A percentile compares a stretch with the other conserved stretches of the same genome.
Evolutionary conservation across 2,888 invertebrate genomes (phyloP).

Genomic region (Diarsia mendica): DNA sequence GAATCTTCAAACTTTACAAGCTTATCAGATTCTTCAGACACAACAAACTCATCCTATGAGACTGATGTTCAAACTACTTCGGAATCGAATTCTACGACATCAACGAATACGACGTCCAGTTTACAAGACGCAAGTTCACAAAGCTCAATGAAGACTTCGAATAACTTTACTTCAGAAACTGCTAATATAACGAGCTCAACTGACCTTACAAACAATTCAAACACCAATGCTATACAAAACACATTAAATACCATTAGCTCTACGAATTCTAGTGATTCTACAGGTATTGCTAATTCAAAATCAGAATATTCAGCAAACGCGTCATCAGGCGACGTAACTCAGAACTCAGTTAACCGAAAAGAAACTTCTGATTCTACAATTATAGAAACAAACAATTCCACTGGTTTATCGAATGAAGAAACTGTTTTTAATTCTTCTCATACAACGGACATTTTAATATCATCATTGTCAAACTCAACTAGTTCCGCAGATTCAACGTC

Average conservation of each 20-base stretch:
- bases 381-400: slow-evolving; percentile 7
- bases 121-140: background rate
- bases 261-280: slow-evolving; percentile 39
- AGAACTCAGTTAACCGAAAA: slow-evolving; percentile 21
- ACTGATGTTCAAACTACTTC: slow-evolving; percentile 11
- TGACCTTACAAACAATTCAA: slow-evolving; percentile 18
- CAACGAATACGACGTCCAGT: slow-evolving; percentile 9
- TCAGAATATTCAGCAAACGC: slow-evolving; percentile 27
- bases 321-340: slow-evolving; percentile 6
- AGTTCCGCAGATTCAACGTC: slow-evolving; percentile 25
- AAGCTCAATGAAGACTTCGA: slow-evolving; percentile 1
- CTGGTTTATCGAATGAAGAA: slow-evolving; percentile 5
- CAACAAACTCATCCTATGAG: slow-evolving; percentile 26
- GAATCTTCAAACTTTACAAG: slow-evolving; percentile 14
- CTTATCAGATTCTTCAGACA: slow-evolving; percentile 2
- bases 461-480: slow-evolving; percentile 32
- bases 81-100: slow-evolving; percentile 25
- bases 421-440: slow-evolving; percentile 29
- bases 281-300: slow-evolving; percentile 20
- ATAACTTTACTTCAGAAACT: slow-evolving; percentile 23
- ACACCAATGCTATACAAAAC: background rate
- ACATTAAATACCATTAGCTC: slow-evolving; percentile 5
- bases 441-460: slow-evolving; percentile 9
- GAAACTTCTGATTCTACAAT: slow-evolving; percentile 20
- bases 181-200: slow-evolving; percentile 34